Conservation (phyloP, 2,888 invertebrate species). For the Serripes groenlandicus region DNA sequence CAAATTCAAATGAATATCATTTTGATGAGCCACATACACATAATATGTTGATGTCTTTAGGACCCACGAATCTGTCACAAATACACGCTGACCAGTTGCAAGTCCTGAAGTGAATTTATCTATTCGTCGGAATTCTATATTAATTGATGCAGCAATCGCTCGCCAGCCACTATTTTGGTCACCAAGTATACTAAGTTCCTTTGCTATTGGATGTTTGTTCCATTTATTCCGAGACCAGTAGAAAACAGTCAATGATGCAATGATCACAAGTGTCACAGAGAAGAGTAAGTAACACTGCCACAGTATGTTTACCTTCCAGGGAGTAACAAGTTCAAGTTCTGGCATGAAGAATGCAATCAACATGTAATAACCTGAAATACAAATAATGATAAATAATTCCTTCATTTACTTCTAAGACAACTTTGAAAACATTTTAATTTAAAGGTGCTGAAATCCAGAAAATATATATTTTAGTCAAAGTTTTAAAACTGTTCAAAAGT, state of each 20-base stretch:
- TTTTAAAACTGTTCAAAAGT: no score
- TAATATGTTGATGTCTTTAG: slow-evolving; percentile 93
- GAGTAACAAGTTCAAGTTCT: slow-evolving; percentile 71
- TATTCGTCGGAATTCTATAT: slow-evolving; percentile 91
- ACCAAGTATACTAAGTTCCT: slow-evolving; percentile 88
- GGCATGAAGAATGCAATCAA: slow-evolving; percentile 75
- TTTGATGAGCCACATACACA: slow-evolving; percentile 92
- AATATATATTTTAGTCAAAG: no score
- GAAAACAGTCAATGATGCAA: slow-evolving; percentile 88
- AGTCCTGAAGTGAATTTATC: slow-evolving; percentile 86
- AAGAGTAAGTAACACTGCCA: slow-evolving; percentile 77
- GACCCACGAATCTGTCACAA: slow-evolving; percentile 94
- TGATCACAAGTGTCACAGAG: slow-evolving; percentile 86
- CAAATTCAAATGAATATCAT: slow-evolving; percentile 92
- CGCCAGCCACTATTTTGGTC: slow-evolving; percentile 88
- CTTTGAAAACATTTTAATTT: no score
- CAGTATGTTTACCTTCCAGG: slow-evolving; percentile 61
- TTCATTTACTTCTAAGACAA: no score
- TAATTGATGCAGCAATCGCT: slow-evolving; percentile 91
- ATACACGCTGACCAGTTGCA: slow-evolving; percentile 81
- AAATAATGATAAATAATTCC: no score
- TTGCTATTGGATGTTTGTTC: slow-evolving; percentile 92
- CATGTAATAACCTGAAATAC: slow-evolving; percentile 82
- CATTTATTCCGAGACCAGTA: slow-evolving; percentile 91
- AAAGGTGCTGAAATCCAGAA: no score